Evolutionary conservation across 2,797 vertebrate genomes (phyloP).

Genomic region (Notolepis coatsorum): DNA sequence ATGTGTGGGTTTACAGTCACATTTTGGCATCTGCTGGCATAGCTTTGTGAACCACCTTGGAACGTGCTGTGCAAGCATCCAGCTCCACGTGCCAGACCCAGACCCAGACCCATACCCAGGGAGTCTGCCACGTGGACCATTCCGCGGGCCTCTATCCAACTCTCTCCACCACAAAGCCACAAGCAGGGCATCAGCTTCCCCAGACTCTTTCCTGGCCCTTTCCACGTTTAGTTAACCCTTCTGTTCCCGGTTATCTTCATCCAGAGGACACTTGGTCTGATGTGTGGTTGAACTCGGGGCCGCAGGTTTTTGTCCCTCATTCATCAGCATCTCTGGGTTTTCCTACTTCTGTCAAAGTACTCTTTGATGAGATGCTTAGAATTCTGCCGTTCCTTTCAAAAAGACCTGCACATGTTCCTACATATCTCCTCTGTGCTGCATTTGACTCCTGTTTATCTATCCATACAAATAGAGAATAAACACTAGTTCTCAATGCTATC

Average conservation of each 20-base stretch:
- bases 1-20: slow-evolving; percentile 65
- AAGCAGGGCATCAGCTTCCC: slow-evolving; percentile 60
- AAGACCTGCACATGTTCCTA: slow-evolving; percentile 5
- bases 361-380: not conserved
- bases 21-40: slow-evolving; percentile 73
- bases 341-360: not conserved
- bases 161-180: slow-evolving; percentile 65
- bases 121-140: slow-evolving; percentile 69
- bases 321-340: not conserved
- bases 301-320: not conserved
- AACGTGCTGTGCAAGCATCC: slow-evolving; percentile 58
- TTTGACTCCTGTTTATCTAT: no score
- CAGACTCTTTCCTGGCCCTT: slow-evolving; percentile 70
- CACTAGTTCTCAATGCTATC: no score
- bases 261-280: slow-evolving; percentile 18
- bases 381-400: not conserved
- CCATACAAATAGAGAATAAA: no score
- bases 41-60: slow-evolving; percentile 55
- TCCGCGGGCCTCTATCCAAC: slow-evolving; percentile 69
- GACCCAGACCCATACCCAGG: slow-evolving; percentile 53
- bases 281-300: slow-evolving; percentile 8
- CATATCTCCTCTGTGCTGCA: no score
- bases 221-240: slow-evolving; percentile 56
- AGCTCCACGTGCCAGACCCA: slow-evolving; percentile 55
- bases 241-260: slow-evolving; percentile 20